Evolutionary conservation across 2,797 vertebrate genomes (phyloP), one percentile per base, ranked within the genome.

Genomic region (Chelon auratus): DNA sequence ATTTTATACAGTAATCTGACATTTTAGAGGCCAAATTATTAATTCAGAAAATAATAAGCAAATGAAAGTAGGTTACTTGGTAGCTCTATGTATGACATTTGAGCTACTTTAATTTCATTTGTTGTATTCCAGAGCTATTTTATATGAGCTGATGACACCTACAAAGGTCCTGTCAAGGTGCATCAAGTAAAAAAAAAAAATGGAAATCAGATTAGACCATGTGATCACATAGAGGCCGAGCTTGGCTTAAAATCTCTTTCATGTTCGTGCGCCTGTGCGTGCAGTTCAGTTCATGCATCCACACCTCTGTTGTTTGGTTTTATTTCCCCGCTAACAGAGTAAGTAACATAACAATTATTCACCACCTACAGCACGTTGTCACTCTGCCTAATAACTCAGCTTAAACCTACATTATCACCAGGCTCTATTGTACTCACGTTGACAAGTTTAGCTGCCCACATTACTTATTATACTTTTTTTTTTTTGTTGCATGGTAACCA

Each of bases 401-500:
- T 75, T 76, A 80, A 85, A 69, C 65, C 80, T 72, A 60, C 45
- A 62, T 48, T 47, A 82, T 84, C 61, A 56, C 69, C 50, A 39
- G 72, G 75, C 65, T 77, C 78, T 61, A 68, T 80, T 87, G 75
- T 84, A 20, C 73, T 81, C 78, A 78, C 42, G 55, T 54, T 81
- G 79, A 83, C 83, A 75, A 78, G 67, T 82, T 87, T 72, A 76
- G 75, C 77, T 88, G 74, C 72, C 85, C 81, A 87, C 78, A 82
- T 82, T 80, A 33, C 30, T 33, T 33, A 6, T 33, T 33, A 6
- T 33, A 33, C 3, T 7, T 33, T 3, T 33, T 67, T 67, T 75
- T 58, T 62, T 62, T 76, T 78, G 87, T 89, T 86, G 77, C 85
- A 73, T 87, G 56, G 78, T 88, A 78, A 91, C 89, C 77, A 87